Evolutionary conservation across 2,888 invertebrate genomes (phyloP).

Genomic region (Eledona agricola): DNA sequence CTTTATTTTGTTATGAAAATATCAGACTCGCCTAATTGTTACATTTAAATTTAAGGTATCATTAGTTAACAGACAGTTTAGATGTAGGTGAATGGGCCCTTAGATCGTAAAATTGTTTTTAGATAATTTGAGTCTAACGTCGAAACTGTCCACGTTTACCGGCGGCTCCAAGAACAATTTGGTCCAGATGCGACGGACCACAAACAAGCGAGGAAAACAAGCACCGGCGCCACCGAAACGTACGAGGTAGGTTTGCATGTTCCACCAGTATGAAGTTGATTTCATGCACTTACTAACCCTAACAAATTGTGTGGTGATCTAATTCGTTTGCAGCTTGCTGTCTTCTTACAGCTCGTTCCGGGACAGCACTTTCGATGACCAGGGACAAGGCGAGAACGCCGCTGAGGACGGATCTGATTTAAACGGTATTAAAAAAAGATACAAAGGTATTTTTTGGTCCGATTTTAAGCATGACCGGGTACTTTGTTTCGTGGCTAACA

Average conservation of each 20-base stretch:
- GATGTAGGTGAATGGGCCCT: no score
- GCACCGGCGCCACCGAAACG: conserved; percentile 96
- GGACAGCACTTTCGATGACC: conserved; percentile 81
- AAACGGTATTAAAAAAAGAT: conserved; percentile 63
- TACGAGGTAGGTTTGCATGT: conserved; percentile 73
- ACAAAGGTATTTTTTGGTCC: conserved; percentile 56
- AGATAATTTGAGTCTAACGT: conserved; percentile 52
- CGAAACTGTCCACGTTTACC: conserved; percentile 73
- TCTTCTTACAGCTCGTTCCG: conserved; percentile 88
- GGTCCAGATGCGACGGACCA: conserved; percentile 86
- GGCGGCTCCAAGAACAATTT: conserved; percentile 68
- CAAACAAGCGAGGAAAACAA: conserved; percentile 89
- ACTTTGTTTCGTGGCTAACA: conserved; percentile 1
- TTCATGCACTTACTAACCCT: conserved; percentile 36
- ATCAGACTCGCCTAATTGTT: no score
- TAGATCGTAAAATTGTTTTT: no score
- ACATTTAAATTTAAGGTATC: no score
- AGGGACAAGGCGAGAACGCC: conserved; percentile 65
- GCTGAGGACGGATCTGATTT: conserved; percentile 67
- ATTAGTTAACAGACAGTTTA: no score
- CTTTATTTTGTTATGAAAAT: conserved; percentile 11
- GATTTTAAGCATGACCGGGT: conserved; percentile 46
- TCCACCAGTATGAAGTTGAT: neutral
- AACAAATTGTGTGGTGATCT: conserved; percentile 41
- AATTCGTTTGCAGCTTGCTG: conserved; percentile 70